These are phyloP conservation scores for Sinosuthora webbiana DNA, from an alignment of 2,113 vertebrate genomes.

Conservation along the genomic window DNA sequence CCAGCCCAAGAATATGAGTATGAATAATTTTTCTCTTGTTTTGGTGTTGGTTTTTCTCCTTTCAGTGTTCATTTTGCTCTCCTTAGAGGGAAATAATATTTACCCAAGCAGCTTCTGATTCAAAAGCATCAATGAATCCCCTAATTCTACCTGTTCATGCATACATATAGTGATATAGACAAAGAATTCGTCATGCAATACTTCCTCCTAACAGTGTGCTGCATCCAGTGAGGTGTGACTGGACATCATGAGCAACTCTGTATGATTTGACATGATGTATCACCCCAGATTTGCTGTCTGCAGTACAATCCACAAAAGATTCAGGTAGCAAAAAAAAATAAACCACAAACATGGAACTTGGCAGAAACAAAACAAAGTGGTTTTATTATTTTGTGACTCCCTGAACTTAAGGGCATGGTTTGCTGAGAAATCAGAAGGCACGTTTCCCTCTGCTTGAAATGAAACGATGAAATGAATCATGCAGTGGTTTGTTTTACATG, in stretches of 20 bases:
- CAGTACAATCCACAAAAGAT: not conserved
- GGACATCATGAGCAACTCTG: conserved; percentile 32
- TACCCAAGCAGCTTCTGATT: not conserved
- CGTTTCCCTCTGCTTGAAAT: conserved; percentile 7
- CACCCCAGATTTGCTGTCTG: not conserved
- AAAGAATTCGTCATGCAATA: not conserved
- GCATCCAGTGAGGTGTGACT: conserved; percentile 35
- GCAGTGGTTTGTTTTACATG: conserved; percentile 6
- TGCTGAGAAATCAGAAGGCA: not conserved
- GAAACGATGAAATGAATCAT: not conserved
- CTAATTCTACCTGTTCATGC: conserved; percentile 1
- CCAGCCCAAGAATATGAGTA: not conserved
- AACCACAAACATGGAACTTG: not conserved
- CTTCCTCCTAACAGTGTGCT: not conserved
- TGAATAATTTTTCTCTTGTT: not conserved
- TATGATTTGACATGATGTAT: not conserved
- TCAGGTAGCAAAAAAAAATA: not conserved
- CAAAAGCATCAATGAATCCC: conserved; percentile 13
- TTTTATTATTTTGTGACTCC: not conserved
- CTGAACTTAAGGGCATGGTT: not conserved
- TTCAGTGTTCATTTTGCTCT: conserved; percentile 1
- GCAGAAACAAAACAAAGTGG: not conserved
- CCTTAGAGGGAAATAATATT: not conserved
- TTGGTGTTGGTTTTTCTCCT: not conserved
- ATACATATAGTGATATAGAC: not conserved